Evolutionary conservation across 2,888 invertebrate species (phyloP).

Genomic region (Gymnoscelis rufifasciata): DNA sequence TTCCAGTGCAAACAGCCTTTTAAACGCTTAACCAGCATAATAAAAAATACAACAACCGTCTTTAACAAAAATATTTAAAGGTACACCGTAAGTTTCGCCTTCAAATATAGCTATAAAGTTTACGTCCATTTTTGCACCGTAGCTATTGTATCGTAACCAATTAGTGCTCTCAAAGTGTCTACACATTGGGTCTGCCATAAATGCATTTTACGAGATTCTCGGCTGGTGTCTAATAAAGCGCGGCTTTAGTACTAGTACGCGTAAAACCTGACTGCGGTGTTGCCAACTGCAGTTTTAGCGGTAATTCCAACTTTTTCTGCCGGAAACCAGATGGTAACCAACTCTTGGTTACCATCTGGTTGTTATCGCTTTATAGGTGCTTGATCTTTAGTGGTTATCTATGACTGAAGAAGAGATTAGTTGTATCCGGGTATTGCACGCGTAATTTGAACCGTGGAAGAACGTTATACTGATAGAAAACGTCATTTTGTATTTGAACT

Average conservation of each 20-base stretch:
- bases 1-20: too few species aligned
- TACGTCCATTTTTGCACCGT: slow-evolving; percentile 24
- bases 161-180: slow-evolving; percentile 47
- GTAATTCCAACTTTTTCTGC: slow-evolving; percentile 1
- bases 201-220: slow-evolving; percentile 52
- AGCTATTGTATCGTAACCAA: slow-evolving; percentile 46
- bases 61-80: too few species aligned
- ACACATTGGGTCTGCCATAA: slow-evolving; percentile 50
- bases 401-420: too few species aligned
- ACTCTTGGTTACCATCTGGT: background rate
- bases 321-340: too few species aligned
- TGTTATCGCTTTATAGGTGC: too few species aligned
- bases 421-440: too few species aligned
- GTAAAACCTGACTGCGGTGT: slow-evolving; percentile 34
- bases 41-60: too few species aligned
- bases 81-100: background rate
- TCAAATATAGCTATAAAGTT: slow-evolving; percentile 26
- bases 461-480: too few species aligned
- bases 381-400: too few species aligned
- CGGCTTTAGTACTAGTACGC: slow-evolving; percentile 49
- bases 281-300: slow-evolving; percentile 5
- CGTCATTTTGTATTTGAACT: too few species aligned
- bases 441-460: too few species aligned
- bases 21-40: too few species aligned
- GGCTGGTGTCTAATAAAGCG: slow-evolving; percentile 55